These are phyloP conservation scores for Gavia stellata DNA, from an alignment of 2,113 vertebrate species.

Conservation along the genomic window DNA sequence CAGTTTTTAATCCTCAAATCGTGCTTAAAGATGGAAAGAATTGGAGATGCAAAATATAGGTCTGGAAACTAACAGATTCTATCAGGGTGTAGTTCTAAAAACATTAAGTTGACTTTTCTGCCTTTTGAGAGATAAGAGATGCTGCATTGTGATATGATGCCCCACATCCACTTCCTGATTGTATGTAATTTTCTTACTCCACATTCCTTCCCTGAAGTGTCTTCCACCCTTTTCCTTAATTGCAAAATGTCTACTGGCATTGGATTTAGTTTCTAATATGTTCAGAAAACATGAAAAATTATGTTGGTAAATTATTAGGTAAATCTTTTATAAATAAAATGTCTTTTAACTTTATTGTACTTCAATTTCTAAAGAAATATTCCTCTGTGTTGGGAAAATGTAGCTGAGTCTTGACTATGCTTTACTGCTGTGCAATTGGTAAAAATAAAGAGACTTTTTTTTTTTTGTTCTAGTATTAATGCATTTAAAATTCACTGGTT, in stretches of 20 bases:
- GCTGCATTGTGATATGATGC: background rate
- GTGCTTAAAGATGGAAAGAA: background rate
- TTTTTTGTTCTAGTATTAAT: background rate
- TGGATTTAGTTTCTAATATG: background rate
- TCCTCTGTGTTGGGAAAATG: background rate
- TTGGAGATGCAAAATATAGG: background rate
- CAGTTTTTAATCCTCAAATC: conserved; percentile 20
- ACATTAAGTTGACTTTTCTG: background rate
- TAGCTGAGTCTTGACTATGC: background rate
- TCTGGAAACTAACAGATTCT: background rate
- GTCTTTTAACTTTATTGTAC: background rate
- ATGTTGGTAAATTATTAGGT: background rate
- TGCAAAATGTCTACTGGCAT: background rate
- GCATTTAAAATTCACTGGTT: background rate
- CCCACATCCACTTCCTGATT: background rate
- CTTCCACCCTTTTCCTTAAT: background rate
- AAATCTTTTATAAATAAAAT: conserved; percentile 42
- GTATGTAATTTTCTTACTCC: background rate
- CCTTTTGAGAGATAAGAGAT: background rate
- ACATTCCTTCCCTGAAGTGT: background rate
- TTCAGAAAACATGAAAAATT: background rate
- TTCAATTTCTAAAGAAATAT: background rate
- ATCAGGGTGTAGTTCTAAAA: background rate
- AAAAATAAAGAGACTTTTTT: background rate
- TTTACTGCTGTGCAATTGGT: background rate